Percentiles rank a stretch among this genome's conserved stretches.
Evolutionary conservation across 2,113 vertebrate species (phyloP).

Genomic region (Carassius gibelio): DNA sequence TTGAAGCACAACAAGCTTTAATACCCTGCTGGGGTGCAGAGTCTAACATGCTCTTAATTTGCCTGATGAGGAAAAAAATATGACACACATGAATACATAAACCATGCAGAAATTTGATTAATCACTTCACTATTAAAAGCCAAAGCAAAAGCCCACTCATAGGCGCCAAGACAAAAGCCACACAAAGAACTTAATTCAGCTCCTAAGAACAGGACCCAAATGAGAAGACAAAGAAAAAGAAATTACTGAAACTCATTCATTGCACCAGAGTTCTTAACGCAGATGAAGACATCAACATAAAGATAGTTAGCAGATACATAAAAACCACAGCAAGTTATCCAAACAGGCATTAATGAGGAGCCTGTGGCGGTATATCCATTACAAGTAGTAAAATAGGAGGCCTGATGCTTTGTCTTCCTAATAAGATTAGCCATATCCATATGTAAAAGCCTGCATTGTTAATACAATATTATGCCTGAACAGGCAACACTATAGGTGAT

Average conservation of each 20-base stretch:
- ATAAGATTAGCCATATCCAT: conserved; percentile 62
- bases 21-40: background rate
- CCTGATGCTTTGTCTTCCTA: conserved; percentile 58
- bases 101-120: background rate
- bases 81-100: conserved; percentile 2
- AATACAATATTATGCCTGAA: conserved; percentile 67
- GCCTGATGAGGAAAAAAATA: background rate
- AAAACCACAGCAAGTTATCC: conserved; percentile 53
- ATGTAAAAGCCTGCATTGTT: conserved; percentile 54
- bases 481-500: conserved; percentile 65
- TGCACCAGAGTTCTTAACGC: conserved; percentile 10
- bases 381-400: conserved; percentile 55
- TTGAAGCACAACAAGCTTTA: background rate
- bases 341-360: conserved; percentile 59
- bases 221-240: conserved; percentile 8
- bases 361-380: conserved; percentile 57
- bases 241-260: conserved; percentile 41
- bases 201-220: conserved; percentile 4
- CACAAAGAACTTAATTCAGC: conserved; percentile 26
- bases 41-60: conserved; percentile 29
- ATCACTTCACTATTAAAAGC: conserved; percentile 12
- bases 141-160: background rate
- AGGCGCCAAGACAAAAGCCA: conserved; percentile 9
- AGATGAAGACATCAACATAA: conserved; percentile 53
- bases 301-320: conserved; percentile 51